A percentile compares a stretch with the other conserved stretches of the same genome.
These are phyloP conservation scores for Chamaea fasciata DNA, from an alignment of 2,113 vertebrate genomes.

Conservation along the genomic window DNA sequence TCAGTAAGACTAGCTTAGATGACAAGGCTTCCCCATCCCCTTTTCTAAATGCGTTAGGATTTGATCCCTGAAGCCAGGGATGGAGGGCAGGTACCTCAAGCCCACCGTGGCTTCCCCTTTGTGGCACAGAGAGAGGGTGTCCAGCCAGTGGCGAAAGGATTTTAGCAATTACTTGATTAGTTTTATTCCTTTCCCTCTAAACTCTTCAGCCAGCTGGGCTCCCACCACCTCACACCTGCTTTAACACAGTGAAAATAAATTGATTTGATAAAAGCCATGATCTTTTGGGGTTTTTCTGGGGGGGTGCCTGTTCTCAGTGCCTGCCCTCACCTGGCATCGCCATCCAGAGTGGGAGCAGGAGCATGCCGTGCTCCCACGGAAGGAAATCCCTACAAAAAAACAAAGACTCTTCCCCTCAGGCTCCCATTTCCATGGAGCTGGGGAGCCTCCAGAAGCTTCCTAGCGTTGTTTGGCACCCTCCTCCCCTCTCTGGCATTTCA, in stretches of 20 bases:
- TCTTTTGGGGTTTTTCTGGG: neutral
- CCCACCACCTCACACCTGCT: neutral
- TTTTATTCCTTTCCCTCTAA: neutral
- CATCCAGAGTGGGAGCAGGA: rapidly evolving
- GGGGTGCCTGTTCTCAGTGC: neutral
- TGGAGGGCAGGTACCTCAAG: neutral
- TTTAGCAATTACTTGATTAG: neutral
- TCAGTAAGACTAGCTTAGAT: neutral
- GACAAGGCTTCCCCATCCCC: neutral
- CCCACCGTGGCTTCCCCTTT: neutral
- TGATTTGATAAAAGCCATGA: neutral
- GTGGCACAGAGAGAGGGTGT: neutral
- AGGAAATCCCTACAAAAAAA: neutral
- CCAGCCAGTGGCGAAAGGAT: neutral
- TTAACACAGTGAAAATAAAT: neutral
- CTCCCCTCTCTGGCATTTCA: neutral
- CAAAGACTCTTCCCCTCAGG: neutral
- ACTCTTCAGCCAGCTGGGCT: neutral
- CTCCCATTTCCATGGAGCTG: neutral
- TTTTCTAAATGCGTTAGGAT: neutral
- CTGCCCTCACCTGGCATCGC: neutral
- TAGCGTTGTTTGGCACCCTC: neutral
- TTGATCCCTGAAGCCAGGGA: neutral
- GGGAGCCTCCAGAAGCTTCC: neutral
- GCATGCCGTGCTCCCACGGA: rapidly evolving